These are phyloP conservation scores for Tachycineta bicolor DNA, from an alignment of 2,113 vertebrate genomes.

Conservation along the genomic window DNA sequence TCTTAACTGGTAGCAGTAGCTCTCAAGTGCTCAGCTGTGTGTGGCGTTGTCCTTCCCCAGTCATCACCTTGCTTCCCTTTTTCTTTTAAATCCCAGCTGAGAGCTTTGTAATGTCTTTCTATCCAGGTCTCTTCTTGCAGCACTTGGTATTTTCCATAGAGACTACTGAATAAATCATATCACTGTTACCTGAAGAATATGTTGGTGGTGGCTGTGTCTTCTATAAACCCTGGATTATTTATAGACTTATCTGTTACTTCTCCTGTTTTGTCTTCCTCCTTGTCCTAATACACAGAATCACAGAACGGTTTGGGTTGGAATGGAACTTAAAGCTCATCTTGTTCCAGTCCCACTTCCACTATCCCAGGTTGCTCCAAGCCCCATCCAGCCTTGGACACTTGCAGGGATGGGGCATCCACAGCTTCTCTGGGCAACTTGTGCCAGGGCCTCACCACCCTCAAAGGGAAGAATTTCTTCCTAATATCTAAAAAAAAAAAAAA, in stretches of 20 bases:
- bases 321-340: background rate
- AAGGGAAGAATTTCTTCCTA: rapidly evolving
- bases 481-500: too few relatives aligned
- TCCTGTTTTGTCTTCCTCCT: background rate
- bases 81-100: background rate
- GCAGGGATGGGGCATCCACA: background rate
- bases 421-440: background rate
- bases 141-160: background rate
- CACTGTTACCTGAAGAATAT: background rate
- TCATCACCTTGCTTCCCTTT: background rate
- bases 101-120: background rate
- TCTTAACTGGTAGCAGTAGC: background rate
- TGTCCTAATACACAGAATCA: background rate
- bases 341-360: background rate
- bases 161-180: background rate
- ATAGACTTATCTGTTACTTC: background rate
- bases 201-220: background rate
- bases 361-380: rapidly evolving
- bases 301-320: background rate
- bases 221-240: background rate
- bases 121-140: background rate
- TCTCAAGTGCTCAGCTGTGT: background rate
- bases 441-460: background rate
- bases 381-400: background rate
- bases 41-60: background rate